phyloP scores from a whole-genome alignment of 2,888 invertebrate genomes.

The Phlogophora meticulosa region DNA sequence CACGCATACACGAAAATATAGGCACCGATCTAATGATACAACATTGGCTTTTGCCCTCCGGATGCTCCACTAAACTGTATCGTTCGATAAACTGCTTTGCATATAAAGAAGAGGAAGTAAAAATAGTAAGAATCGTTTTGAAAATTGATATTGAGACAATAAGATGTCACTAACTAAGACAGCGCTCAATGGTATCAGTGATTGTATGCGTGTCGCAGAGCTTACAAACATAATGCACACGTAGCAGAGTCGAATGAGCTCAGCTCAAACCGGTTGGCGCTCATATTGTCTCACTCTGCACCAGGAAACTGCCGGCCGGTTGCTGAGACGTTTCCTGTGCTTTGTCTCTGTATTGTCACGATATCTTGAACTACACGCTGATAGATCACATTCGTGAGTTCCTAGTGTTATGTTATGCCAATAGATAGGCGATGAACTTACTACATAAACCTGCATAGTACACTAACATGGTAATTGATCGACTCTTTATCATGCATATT shows the following conservation, averaged over 20 bases:
- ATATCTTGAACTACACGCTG: constrained; percentile 70
- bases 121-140: not conserved
- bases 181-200: constrained; percentile 36
- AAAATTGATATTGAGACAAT: not conserved
- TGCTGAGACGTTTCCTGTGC: constrained; percentile 88
- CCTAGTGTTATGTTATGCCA: constrained; percentile 41
- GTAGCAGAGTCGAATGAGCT: constrained; percentile 81
- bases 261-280: constrained; percentile 86
- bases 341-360: constrained; percentile 82
- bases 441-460: constrained; percentile 5
- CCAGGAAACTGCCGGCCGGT: constrained; percentile 87
- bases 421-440: constrained; percentile 17
- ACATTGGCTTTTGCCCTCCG: constrained; percentile 30
- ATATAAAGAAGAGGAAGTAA: not conserved
- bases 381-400: constrained; percentile 60
- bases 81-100: constrained; percentile 38
- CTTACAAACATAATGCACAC: constrained; percentile 73
- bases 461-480: not conserved
- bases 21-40: constrained; percentile 51
- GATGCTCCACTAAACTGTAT: constrained; percentile 40
- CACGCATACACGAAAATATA: constrained; percentile 68
- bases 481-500: not conserved
- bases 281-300: constrained; percentile 89
- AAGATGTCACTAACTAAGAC: constrained; percentile 19
- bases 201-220: constrained; percentile 71